Conservation (phyloP, 2,113 vertebrate species). For the Arvicanthis niloticus region DNA sequence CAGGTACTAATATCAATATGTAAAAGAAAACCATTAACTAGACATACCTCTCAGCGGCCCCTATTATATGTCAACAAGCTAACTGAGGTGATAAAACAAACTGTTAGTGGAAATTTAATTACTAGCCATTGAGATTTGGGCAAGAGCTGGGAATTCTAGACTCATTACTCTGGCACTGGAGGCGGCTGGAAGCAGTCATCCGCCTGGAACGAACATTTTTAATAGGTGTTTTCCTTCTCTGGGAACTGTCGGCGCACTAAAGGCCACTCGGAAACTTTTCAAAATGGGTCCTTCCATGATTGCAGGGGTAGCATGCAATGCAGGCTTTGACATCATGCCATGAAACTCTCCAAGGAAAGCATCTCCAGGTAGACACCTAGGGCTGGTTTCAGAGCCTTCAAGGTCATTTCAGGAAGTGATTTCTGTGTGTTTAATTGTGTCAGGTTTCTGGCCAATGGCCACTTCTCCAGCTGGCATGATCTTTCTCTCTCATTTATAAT, state of each 20-base stretch:
- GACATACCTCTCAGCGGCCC: constrained; percentile 82
- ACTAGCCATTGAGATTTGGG: constrained; percentile 61
- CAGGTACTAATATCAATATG: constrained; percentile 89
- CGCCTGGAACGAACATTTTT: constrained; percentile 56
- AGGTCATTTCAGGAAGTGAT: constrained; percentile 41
- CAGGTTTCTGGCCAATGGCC: constrained; percentile 32
- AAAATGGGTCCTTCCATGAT: not conserved
- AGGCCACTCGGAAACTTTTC: constrained; percentile 62
- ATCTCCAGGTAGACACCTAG: not conserved
- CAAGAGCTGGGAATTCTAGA: constrained; percentile 61
- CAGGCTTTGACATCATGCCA: not conserved
- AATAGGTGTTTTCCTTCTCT: constrained; percentile 71
- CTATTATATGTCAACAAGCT: constrained; percentile 87
- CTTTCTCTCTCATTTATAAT: not conserved
- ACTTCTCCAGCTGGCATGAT: constrained; percentile 19
- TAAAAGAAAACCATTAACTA: constrained; percentile 88
- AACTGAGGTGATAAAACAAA: constrained; percentile 82
- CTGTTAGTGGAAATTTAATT: constrained; percentile 79
- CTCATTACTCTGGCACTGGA: constrained; percentile 47
- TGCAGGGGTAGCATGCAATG: not conserved
- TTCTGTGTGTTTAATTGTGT: constrained; percentile 51
- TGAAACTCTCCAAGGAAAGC: not conserved
- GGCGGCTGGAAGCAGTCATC: constrained; percentile 63
- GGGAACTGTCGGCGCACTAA: constrained; percentile 41
- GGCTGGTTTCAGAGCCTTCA: not conserved